phyloP scores from a whole-genome alignment of 2,888 invertebrate genomes.

The Lasioglossum zephyrum region DNA sequence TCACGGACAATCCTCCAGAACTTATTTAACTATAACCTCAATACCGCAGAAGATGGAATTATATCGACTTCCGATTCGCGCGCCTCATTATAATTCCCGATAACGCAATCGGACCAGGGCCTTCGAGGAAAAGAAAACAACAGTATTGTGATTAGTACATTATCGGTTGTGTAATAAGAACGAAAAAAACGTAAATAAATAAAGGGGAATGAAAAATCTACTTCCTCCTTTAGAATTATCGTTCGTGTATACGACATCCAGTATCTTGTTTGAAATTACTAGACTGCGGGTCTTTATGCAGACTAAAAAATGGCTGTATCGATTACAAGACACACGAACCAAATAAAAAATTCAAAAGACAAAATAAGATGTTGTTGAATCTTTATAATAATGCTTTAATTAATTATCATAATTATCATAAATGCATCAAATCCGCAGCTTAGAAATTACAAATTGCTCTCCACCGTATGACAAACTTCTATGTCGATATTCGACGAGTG shows the following conservation, averaged over 20 bases:
- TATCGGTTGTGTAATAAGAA: slow-evolving; percentile 6
- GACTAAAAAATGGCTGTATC: too few relatives aligned
- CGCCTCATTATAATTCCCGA: slow-evolving; percentile 6
- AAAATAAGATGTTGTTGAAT: too few relatives aligned
- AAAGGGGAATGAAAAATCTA: not conserved
- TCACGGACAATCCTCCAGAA: not conserved
- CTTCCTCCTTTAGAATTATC: not conserved
- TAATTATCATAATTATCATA: too few relatives aligned
- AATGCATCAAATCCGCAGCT: too few relatives aligned
- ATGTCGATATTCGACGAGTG: not conserved
- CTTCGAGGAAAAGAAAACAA: not conserved
- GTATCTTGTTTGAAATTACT: not conserved
- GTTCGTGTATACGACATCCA: not conserved
- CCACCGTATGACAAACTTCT: not conserved
- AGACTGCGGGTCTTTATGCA: too few relatives aligned
- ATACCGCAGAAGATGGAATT: not conserved
- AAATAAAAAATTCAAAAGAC: too few relatives aligned
- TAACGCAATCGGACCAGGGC: slow-evolving; percentile 26
- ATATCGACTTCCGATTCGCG: not conserved
- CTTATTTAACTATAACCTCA: not conserved
- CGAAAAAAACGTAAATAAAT: not conserved
- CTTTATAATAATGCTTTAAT: too few relatives aligned
- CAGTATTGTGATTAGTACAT: slow-evolving; percentile 5
- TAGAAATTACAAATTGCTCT: not conserved
- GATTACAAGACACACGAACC: too few relatives aligned